Evolutionary conservation across 2,888 invertebrate genomes (phyloP), one percentile per base, ranked within the genome.

Genomic region (Stenolophus ochropezus): DNA sequence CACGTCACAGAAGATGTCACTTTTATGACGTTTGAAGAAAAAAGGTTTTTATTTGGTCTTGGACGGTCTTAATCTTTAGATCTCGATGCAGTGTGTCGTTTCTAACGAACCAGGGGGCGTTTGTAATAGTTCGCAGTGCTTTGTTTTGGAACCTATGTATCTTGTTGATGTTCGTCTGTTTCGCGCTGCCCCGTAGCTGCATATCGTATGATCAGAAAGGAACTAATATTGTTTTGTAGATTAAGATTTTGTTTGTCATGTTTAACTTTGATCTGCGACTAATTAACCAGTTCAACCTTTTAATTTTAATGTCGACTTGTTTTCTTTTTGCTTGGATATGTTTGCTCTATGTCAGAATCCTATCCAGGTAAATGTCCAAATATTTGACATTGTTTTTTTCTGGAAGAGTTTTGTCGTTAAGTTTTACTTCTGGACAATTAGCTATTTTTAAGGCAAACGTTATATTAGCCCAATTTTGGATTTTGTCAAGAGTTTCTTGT

Each of bases 41-140:
- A n/a, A n/a, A n/a, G n/a, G n/a, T n/a, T n/a, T n/a, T n/a, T n/a
- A n/a, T n/a, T n/a, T n/a, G n/a, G n/a, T n/a, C n/a, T n/a, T n/a
- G n/a, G n/a, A n/a, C n/a, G n/a, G n/a, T n/a, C n/a, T n/a, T n/a
- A n/a, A n/a, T n/a, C n/a, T n/a, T n/a, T n/a, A n/a, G n/a, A n/a
- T n/a, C n/a, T n/a, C n/a, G n/a, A n/a, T n/a, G n/a, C n/a, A n/a
- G n/a, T n/a, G n/a, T n/a, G n/a, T n/a, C n/a, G n/a, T n/a, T n/a
- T n/a, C n/a, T 53, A 18, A 53, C n/a, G 53, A 53, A 53, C 53
- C 53, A 53, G 53, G 16, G 53, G 18, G 53, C 53, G 53, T 53
- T 18, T 18, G 8, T 8, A 53, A 53, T 2, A 18, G 53, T 18
- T 4, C 53, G 53, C 6, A n/a, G n/a, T n/a, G n/a, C n/a, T n/a